A percentile compares a stretch with the other conserved stretches of the same genome.
Evolutionary conservation across 1,140 invertebrate genomes (phyloP).

Genomic region (Drosophila ohnishii): DNA sequence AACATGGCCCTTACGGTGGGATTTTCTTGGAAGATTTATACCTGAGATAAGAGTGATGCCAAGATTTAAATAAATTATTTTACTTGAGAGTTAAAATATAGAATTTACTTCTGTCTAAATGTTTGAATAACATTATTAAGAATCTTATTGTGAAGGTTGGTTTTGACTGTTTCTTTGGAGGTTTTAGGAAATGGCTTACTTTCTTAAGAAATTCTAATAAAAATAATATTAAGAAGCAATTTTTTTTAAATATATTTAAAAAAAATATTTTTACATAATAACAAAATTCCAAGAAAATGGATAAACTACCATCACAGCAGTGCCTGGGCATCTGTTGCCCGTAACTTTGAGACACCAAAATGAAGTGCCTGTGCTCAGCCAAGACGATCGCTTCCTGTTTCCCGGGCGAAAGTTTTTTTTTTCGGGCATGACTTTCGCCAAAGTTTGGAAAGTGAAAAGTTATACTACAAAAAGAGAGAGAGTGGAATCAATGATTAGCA

Average conservation of each 20-base stretch:
- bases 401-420: constrained; percentile 46
- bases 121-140: too few relatives aligned
- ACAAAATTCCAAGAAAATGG: not conserved
- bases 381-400: constrained; percentile 60
- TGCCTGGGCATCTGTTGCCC: constrained; percentile 46
- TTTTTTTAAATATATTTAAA: too few relatives aligned
- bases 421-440: constrained; percentile 48
- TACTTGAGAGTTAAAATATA: too few relatives aligned
- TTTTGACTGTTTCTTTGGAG: too few relatives aligned
- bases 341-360: constrained; percentile 45
- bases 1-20: constrained; percentile 32
- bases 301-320: not conserved
- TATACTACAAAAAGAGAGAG: constrained; percentile 9
- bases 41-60: not conserved
- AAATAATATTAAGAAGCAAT: not conserved
- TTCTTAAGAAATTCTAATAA: not conserved
- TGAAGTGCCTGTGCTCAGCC: constrained; percentile 45
- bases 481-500: constrained; percentile 66
- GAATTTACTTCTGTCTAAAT: too few relatives aligned
- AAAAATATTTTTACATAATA: not conserved
- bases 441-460: constrained; percentile 63
- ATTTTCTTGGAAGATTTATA: constrained; percentile 41
- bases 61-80: too few relatives aligned
- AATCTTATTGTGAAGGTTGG: too few relatives aligned
- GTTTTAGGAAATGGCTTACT: not conserved